These are phyloP conservation scores for Trachelus troglodyta DNA, from an alignment of 2,888 invertebrate genomes.

Conservation along the genomic window DNA sequence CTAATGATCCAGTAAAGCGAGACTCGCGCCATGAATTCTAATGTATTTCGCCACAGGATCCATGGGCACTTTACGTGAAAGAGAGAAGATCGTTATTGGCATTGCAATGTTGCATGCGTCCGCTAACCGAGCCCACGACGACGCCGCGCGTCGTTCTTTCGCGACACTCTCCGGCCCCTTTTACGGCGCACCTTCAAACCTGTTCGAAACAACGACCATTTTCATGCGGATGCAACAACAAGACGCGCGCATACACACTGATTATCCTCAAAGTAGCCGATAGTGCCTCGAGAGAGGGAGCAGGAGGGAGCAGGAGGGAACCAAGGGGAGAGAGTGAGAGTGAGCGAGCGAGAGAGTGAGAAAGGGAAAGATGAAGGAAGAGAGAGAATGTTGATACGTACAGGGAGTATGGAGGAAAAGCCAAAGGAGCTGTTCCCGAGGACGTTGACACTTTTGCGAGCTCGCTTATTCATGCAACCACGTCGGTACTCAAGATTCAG, in stretches of 20 bases:
- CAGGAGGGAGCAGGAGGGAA: no score
- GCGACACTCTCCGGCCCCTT: background rate
- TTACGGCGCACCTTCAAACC: conserved; percentile 8
- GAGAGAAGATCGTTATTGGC: conserved; percentile 20
- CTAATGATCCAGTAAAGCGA: background rate
- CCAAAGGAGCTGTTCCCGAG: background rate
- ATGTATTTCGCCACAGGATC: background rate
- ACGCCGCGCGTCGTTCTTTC: background rate
- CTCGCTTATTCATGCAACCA: background rate
- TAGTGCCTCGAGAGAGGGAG: background rate
- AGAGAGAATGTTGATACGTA: background rate
- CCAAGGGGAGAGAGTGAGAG: background rate
- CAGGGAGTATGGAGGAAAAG: background rate
- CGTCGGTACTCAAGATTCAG: background rate
- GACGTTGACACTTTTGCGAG: background rate
- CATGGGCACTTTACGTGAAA: conserved; percentile 1
- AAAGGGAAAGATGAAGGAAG: background rate
- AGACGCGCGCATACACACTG: conserved; percentile 1
- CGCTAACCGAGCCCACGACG: conserved; percentile 18
- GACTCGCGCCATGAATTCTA: background rate
- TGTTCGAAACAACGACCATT: conserved; percentile 6
- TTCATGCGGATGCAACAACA: background rate
- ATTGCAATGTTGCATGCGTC: conserved; percentile 18
- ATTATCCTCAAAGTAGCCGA: background rate
- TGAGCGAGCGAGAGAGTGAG: background rate